Evolutionary conservation across 2,113 vertebrate species (phyloP).

Genomic region (Catharus fuscescens): DNA sequence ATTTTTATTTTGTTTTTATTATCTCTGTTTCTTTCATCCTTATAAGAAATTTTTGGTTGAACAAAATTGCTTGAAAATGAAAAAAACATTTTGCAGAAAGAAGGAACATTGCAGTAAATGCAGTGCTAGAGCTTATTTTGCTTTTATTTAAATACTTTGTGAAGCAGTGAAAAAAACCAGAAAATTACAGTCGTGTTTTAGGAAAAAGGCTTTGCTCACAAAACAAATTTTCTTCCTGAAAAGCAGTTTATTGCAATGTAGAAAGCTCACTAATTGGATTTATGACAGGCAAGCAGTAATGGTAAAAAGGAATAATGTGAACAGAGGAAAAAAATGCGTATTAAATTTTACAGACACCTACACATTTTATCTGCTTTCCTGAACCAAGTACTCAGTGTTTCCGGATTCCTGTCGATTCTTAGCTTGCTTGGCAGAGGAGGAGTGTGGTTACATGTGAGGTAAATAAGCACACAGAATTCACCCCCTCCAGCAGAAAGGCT

Average conservation of each 20-base stretch:
- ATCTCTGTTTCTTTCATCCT: not conserved
- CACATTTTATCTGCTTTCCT: not conserved
- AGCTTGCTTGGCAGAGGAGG: not conserved
- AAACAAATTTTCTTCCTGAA: slow-evolving; percentile 44
- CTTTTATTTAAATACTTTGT: slow-evolving; percentile 7
- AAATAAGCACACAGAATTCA: not conserved
- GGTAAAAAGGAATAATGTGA: slow-evolving; percentile 10
- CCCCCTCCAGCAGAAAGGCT: not conserved
- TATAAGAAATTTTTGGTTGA: not conserved
- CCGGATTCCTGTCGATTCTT: not conserved
- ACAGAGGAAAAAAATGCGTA: slow-evolving; percentile 20
- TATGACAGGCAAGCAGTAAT: not conserved
- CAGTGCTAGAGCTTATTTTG: not conserved
- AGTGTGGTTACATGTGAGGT: not conserved
- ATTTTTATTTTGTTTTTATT: not conserved
- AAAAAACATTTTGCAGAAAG: not conserved
- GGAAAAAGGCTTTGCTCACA: slow-evolving; percentile 31
- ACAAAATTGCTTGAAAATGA: not conserved
- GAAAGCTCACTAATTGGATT: slow-evolving; percentile 55
- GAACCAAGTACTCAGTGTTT: not conserved
- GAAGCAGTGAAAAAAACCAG: not conserved
- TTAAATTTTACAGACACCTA: slow-evolving; percentile 36
- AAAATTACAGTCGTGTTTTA: not conserved
- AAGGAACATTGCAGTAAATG: not conserved
- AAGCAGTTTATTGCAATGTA: slow-evolving; percentile 40